Evolutionary conservation across 2,113 vertebrate species (phyloP).

Genomic region (Drymodes brunneopygia): DNA sequence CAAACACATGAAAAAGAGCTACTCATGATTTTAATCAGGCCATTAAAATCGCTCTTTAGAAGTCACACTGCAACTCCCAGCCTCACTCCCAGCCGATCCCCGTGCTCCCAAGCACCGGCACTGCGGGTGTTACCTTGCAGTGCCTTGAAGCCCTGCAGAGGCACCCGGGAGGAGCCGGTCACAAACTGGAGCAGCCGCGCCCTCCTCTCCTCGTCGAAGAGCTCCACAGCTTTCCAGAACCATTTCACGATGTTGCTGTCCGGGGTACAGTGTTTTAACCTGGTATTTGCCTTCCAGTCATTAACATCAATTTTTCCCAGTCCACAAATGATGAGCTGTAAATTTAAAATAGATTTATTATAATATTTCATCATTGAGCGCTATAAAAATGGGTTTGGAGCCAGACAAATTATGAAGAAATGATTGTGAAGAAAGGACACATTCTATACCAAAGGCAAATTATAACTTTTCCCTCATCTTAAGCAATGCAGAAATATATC

Average conservation of each 20-base stretch:
- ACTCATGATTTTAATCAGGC: not conserved
- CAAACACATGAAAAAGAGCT: not conserved
- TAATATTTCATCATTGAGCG: not conserved
- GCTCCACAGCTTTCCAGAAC: slow-evolving; percentile 99
- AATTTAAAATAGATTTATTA: not conserved
- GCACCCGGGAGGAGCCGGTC: slow-evolving; percentile 94
- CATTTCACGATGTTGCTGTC: slow-evolving; percentile 97
- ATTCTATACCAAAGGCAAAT: not conserved
- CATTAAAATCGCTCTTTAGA: not conserved
- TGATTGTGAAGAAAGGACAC: not conserved
- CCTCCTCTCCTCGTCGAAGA: slow-evolving; percentile 93
- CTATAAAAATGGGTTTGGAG: not conserved
- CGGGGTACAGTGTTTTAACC: slow-evolving; percentile 95
- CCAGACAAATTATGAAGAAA: not conserved
- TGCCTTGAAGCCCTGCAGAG: slow-evolving; percentile 98
- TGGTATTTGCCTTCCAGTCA: slow-evolving; percentile 98
- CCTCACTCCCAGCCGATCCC: not conserved
- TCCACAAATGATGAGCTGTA: slow-evolving; percentile 94
- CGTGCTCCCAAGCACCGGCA: not conserved
- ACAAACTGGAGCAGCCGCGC: slow-evolving; percentile 96
- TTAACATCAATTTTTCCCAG: slow-evolving; percentile 96
- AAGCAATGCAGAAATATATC: not conserved
- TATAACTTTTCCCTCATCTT: not conserved
- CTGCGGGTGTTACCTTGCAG: slow-evolving; percentile 81
- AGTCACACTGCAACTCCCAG: rapidly evolving